These are phyloP conservation scores for Mizuhopecten yessoensis DNA, from an alignment of 1,140 invertebrate genomes.

Conservation along the genomic window DNA sequence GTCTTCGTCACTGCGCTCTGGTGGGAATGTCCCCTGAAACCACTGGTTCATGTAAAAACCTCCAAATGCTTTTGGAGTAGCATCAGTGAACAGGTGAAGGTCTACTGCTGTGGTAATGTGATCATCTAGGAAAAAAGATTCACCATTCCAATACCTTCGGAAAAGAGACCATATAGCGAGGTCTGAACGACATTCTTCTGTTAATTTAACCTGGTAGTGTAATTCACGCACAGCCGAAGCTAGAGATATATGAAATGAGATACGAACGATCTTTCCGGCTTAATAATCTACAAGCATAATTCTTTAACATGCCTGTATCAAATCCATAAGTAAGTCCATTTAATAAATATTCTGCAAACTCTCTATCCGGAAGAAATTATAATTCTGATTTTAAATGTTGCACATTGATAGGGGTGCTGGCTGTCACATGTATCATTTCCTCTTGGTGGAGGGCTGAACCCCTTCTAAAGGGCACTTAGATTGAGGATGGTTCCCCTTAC, in stretches of 20 bases:
- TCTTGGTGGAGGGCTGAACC: no score
- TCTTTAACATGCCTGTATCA: no score
- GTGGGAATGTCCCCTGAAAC: slow-evolving; percentile 52
- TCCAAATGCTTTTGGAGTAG: slow-evolving; percentile 41
- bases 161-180: slow-evolving; percentile 55
- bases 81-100: slow-evolving; percentile 49
- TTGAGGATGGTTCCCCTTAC: no score
- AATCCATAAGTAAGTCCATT: no score
- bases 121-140: slow-evolving; percentile 49
- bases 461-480: no score
- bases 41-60: slow-evolving; percentile 52
- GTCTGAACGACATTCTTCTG: slow-evolving; percentile 21
- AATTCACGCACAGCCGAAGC: slow-evolving; percentile 28
- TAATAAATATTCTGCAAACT: no score
- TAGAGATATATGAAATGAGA: slow-evolving; percentile 53
- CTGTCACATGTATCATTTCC: no score
- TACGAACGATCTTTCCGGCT: slow-evolving; percentile 49
- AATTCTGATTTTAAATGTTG: no score
- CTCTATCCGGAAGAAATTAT: no score
- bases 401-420: no score
- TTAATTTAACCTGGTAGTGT: slow-evolving; percentile 47
- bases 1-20: neutral
- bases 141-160: slow-evolving; percentile 50
- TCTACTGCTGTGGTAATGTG: slow-evolving; percentile 36
- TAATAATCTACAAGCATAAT: slow-evolving; percentile 51